Conservation (phyloP, 2,113 vertebrate species). For the Calyptommatus sinebrachiatus region DNA sequence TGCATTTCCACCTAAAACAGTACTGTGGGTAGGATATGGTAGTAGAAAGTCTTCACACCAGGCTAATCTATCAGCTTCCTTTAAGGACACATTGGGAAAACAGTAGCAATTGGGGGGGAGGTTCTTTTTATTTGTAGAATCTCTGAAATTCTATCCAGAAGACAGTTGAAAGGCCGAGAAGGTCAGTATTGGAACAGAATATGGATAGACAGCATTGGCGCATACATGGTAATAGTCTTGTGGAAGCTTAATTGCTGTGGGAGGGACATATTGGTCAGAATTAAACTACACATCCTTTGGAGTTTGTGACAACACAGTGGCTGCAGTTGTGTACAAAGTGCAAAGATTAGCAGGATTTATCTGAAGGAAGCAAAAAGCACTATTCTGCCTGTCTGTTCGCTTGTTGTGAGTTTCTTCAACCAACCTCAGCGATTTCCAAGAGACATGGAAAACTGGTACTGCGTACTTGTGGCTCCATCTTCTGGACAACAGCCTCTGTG, state of each 20-base stretch:
- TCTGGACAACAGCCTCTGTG: constrained; percentile 19
- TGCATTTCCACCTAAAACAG: no score
- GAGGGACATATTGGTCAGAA: not conserved
- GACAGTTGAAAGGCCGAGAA: no score
- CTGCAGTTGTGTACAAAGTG: not conserved
- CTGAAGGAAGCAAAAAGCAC: not conserved
- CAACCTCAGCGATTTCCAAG: not conserved
- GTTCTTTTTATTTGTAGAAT: no score
- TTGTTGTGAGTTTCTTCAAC: not conserved
- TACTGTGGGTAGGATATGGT: no score
- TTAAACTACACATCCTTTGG: not conserved
- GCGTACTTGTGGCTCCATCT: constrained; percentile 26
- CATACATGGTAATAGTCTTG: not conserved
- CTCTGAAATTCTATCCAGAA: no score
- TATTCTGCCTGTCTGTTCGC: not conserved
- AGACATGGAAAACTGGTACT: not conserved
- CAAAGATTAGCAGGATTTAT: not conserved
- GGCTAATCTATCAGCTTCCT: no score
- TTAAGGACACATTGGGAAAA: no score
- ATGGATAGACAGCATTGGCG: not conserved
- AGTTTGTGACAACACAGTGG: not conserved
- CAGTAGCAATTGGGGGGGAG: no score
- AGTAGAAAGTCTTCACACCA: no score
- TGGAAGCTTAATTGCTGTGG: not conserved
- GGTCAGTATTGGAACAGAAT: no score